Evolutionary conservation across 2,113 vertebrate species (phyloP).

Genomic region (Shinisaurus crocodilurus): DNA sequence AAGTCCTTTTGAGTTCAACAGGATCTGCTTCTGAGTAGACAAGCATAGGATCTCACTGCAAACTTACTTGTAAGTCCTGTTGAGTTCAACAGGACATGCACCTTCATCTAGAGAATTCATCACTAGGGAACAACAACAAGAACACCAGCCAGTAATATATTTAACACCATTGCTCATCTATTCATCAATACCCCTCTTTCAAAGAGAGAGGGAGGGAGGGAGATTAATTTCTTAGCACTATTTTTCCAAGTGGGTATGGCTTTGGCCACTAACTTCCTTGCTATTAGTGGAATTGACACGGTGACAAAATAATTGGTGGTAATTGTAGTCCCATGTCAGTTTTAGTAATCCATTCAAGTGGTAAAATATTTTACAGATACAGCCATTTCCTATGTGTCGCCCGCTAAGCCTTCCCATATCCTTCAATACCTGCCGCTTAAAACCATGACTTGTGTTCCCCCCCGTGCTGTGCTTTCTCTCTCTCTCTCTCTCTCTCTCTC

Average conservation of each 20-base stretch:
- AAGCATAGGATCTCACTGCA: too few relatives aligned
- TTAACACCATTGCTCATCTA: neutral
- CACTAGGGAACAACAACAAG: neutral
- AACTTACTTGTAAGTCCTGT: too few relatives aligned
- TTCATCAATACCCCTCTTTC: neutral
- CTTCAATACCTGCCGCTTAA: conserved; percentile 63
- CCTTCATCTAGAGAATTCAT: too few relatives aligned
- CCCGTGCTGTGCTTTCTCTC: conserved; percentile 30
- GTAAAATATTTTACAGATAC: conserved; percentile 66
- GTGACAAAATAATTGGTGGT: conserved; percentile 80
- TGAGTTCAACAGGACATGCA: too few relatives aligned
- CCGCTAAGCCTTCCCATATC: conserved; percentile 63
- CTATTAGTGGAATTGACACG: conserved; percentile 66
- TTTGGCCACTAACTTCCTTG: conserved; percentile 53
- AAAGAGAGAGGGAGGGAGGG: neutral
- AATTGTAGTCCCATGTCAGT: conserved; percentile 72
- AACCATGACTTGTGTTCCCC: conserved; percentile 63
- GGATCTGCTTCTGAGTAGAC: too few relatives aligned
- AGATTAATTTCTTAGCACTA: conserved; percentile 37
- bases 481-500: neutral
- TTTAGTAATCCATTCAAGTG: conserved; percentile 71
- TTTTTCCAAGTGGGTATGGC: conserved; percentile 55
- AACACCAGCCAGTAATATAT: too few relatives aligned
- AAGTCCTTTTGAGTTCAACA: too few relatives aligned
- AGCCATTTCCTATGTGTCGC: conserved; percentile 55